phyloP scores from a whole-genome alignment of 1,140 invertebrate species.

The Drosophila parvula region DNA sequence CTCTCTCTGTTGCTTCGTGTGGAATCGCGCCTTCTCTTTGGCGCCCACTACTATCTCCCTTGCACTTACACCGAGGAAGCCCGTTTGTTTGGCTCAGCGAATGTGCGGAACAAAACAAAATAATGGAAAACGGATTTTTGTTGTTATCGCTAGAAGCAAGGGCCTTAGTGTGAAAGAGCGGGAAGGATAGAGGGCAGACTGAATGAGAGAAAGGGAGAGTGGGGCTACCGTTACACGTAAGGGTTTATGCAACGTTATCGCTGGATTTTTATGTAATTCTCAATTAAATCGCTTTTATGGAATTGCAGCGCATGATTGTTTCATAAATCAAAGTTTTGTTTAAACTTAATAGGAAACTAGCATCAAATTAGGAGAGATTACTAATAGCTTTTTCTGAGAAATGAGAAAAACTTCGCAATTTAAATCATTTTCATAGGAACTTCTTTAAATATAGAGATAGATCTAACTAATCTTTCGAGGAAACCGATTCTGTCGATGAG shows the following conservation, averaged over 20 bases:
- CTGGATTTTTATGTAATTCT: slow-evolving; percentile 65
- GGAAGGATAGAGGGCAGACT: not conserved
- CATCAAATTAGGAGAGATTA: not conserved
- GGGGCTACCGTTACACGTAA: slow-evolving; percentile 44
- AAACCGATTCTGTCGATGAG: no score
- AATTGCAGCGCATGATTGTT: slow-evolving; percentile 4
- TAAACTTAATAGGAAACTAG: not conserved
- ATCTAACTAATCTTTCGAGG: no score
- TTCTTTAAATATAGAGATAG: not conserved
- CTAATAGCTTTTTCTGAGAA: not conserved
- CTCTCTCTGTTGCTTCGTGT: slow-evolving; percentile 5
- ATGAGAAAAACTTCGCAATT: not conserved
- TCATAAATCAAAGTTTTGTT: not conserved
- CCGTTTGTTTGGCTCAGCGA: slow-evolving; percentile 63
- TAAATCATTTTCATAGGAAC: not conserved
- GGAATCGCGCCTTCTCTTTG: slow-evolving; percentile 21
- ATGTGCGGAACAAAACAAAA: slow-evolving; percentile 74
- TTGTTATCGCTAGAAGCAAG: slow-evolving; percentile 11
- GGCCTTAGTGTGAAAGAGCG: not conserved
- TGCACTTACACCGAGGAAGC: slow-evolving; percentile 8
- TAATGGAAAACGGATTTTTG: slow-evolving; percentile 54
- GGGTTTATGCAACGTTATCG: slow-evolving; percentile 71
- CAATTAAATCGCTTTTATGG: slow-evolving; percentile 51
- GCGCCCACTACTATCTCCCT: not conserved
- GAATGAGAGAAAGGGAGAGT: not conserved